A percentile compares a stretch with the other conserved stretches of the same genome.
Conservation (phyloP, 2,888 invertebrate genomes). For the Spodoptera picta region DNA sequence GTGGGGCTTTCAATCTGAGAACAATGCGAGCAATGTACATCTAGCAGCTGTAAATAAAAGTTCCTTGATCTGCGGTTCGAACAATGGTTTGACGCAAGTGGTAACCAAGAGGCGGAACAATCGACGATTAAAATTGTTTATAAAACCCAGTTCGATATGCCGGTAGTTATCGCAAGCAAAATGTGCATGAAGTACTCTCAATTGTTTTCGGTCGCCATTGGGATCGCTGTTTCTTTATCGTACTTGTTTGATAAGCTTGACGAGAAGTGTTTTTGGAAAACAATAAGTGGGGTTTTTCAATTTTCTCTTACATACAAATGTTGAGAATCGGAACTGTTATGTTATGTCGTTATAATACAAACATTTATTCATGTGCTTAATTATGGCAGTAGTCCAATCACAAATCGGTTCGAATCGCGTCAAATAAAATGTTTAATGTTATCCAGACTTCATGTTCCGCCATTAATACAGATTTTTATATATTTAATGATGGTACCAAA, state of each 20-base stretch:
- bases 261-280: slow-evolving; percentile 17
- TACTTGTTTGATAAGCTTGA: slow-evolving; percentile 53
- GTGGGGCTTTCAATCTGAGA: slow-evolving; percentile 65
- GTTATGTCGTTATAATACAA: neutral
- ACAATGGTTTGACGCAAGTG: slow-evolving; percentile 80
- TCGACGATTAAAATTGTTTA: slow-evolving; percentile 85
- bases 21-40: slow-evolving; percentile 72
- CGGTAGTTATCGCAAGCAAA: slow-evolving; percentile 68
- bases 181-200: slow-evolving; percentile 50
- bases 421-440: slow-evolving; percentile 10
- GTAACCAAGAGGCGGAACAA: slow-evolving; percentile 80
- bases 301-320: no score
- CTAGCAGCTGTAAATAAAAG: slow-evolving; percentile 61
- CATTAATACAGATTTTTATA: slow-evolving; percentile 13
- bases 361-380: slow-evolving; percentile 9
- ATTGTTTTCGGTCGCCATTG: slow-evolving; percentile 58
- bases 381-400: slow-evolving; percentile 39
- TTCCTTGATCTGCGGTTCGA: slow-evolving; percentile 64
- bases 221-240: slow-evolving; percentile 55
- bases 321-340: no score
- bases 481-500: slow-evolving; percentile 32
- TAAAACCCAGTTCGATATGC: slow-evolving; percentile 77
- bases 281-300: neutral
- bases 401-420: slow-evolving; percentile 18
- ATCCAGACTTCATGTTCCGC: slow-evolving; percentile 31